Evolutionary conservation across 2,888 invertebrate species (phyloP), one percentile per base, ranked within the genome.

Genomic region (Seira sanloemensis): DNA sequence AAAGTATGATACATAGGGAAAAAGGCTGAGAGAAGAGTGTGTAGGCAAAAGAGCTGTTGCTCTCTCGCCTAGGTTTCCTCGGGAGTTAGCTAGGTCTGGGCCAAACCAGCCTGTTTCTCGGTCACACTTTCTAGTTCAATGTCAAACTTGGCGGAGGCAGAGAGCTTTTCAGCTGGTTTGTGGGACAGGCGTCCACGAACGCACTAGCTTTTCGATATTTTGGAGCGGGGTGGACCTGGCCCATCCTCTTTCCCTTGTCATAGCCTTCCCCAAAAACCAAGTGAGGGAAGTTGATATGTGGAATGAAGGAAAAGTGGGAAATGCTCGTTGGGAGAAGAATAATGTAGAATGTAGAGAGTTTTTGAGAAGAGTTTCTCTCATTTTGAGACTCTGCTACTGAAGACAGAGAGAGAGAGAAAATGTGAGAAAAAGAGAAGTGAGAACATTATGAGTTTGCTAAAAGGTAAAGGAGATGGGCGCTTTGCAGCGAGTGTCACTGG

Each of bases 41-140:
- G n/a, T n/a, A n/a, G 50, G 50, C 16, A n/a, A n/a, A 50, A 50
- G 50, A 67, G 67, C 67, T 67, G 67, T 67, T 26, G 67, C 67
- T 67, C 26, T 67, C 67, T 50, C n/a, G 50, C 50, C 12, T 50
- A 67, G 24, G 46, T 26, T 24, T 18, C 16, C 25, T 67, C 27
- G 67, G 67, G 4, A 26, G 54, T 82, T 65, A 82, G 82, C 69
- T 82, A 82, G 82, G 82, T 82, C 82, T 76, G 82, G 82, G 82
- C 77, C 82, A 82, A 71, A 54, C 18, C 9, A 27, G 37, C 81
- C 76, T 72, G 82, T 82, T 82, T 82, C 82, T 82, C 82, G 82
- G 82, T 72, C 82, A 77, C 9, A 18, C 19, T 77, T 82, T 82
- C 76, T 82, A 76, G 82, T 82, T 82, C 82, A 82, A 82, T 82